Percentiles rank a stretch among this genome's conserved stretches.
phyloP scores from a whole-genome alignment of 2,888 invertebrate genomes.

The Augiades crinisus region DNA sequence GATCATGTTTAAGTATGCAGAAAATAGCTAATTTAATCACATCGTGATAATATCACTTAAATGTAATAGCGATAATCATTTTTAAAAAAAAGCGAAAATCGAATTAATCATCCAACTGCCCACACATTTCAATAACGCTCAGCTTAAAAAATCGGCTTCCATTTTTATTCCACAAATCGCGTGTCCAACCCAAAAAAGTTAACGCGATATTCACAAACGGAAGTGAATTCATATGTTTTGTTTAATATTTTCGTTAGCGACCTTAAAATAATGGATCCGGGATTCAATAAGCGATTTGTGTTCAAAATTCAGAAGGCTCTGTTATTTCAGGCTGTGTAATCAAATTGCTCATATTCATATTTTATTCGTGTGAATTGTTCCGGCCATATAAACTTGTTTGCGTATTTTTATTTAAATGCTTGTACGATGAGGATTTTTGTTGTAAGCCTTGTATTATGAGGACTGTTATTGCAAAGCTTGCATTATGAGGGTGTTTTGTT shows the following conservation, averaged over 20 bases:
- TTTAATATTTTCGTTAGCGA: background rate
- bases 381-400: no score
- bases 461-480: no score
- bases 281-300: background rate
- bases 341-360: slow-evolving; percentile 1
- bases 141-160: background rate
- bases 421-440: no score
- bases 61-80: background rate
- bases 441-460: no score
- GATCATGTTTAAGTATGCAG: no score
- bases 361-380: slow-evolving; percentile 1
- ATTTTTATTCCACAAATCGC: background rate
- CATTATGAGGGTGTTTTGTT: no score
- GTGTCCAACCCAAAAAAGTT: background rate
- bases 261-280: slow-evolving; percentile 5
- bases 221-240: background rate
- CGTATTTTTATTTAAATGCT: no score
- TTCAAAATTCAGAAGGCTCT: background rate
- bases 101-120: background rate
- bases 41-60: no score
- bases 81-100: background rate
- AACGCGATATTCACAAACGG: background rate
- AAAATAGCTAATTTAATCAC: no score
- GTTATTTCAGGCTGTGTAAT: slow-evolving; percentile 2
- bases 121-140: background rate